These are phyloP conservation scores for Hirtodrosophila cameraria DNA, from an alignment of 2,888 invertebrate genomes.

Conservation along the genomic window DNA sequence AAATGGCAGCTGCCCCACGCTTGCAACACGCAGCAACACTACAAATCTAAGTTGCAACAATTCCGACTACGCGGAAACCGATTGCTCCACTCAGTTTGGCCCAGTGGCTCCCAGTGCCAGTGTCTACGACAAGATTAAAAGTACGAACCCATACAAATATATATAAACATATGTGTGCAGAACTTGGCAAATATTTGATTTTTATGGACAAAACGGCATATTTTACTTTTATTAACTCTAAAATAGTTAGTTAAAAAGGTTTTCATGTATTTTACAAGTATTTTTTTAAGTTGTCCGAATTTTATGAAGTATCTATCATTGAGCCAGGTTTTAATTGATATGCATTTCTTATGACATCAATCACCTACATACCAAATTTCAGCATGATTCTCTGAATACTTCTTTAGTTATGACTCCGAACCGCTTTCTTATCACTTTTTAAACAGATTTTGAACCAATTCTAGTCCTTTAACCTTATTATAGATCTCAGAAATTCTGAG, in stretches of 20 bases:
- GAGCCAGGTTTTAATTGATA: too few species aligned
- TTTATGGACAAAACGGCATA: too few species aligned
- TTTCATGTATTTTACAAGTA: too few species aligned
- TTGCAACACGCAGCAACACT: slow-evolving; percentile 60
- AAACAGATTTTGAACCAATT: too few species aligned
- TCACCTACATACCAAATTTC: neutral
- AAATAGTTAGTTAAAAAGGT: too few species aligned
- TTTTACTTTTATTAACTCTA: too few species aligned
- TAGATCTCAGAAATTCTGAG: neutral
- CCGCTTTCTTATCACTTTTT: too few species aligned
- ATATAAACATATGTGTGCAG: neutral
- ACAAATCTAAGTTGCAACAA: slow-evolving; percentile 65
- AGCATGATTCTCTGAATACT: neutral
- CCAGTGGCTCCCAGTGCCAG: slow-evolving; percentile 72
- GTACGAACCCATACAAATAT: slow-evolving; percentile 59
- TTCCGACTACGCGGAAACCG: slow-evolving; percentile 69
- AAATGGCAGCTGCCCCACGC: slow-evolving; percentile 40
- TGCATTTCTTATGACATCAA: too few species aligned
- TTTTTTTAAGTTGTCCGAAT: too few species aligned
- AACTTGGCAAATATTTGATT: neutral
- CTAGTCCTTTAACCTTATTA: too few species aligned
- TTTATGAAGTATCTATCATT: too few species aligned
- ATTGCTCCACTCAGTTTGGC: slow-evolving; percentile 63
- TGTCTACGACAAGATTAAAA: slow-evolving; percentile 83
- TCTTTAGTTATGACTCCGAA: too few species aligned